Base-by-base conservation (phyloP, 1,140 invertebrate genomes). In the Drosophila kepulauana region DNA sequence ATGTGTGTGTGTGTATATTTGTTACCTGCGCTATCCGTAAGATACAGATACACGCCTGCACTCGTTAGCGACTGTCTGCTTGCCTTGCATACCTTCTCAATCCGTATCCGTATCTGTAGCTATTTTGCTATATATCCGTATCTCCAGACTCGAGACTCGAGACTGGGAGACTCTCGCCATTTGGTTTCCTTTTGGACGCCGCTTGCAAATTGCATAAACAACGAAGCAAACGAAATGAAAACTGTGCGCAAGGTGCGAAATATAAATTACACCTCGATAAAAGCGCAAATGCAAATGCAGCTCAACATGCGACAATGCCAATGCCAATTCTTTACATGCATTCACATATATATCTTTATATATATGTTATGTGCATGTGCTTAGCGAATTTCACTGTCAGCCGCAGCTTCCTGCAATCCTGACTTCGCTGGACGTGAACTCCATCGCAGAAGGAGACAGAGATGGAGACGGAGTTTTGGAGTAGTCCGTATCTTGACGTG, bases 231-330 rank as follows among this genome's bases (percentile, higher is more conserved):
- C 75, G 49, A 81, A 86, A 82, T 70, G 84, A 87, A 79, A 81
- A 76, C 56, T 46, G 41, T 49, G 6, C 25, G 67, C 61, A 61
- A 71, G 59, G 79, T 78, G 77, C 74, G 48, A 84, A 73, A 89
- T 84, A 84, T 84, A 88, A 84, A 89, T 84, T 89, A 89, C 78
- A 81, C 61, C 73, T 63, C 74, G 63, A 81, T 78, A 84, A 68
- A 88, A 66, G 65, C 72, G 74, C 61, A 87, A 16, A 16, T 87
- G 84, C 77, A 81, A 88, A 88, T 88, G 58, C 45, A 11, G 51
- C 62, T 79, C 78, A 74, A 49, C 28, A 13, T 33, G 57, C 15
- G n/a, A 57, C 41, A 48, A 30, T 33, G 46, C 59, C 38, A 64
- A 57, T 63, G 64, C 38, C 43, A 76, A 51, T 11, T 25, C 11